phyloP scores from a whole-genome alignment of 1,140 invertebrate species.

The Ooceraea biroi region DNA sequence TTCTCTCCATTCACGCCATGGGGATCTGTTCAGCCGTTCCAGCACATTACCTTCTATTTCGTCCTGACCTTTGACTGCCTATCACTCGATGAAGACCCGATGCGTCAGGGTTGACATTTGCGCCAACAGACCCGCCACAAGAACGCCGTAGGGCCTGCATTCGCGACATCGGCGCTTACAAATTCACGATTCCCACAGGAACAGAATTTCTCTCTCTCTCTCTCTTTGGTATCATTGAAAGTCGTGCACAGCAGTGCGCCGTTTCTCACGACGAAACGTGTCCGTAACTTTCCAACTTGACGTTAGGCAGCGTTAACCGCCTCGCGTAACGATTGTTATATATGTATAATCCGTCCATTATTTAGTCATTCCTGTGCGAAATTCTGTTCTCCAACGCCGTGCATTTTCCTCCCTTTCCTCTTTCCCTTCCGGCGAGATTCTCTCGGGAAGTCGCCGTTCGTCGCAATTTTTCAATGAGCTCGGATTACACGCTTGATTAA shows the following conservation, averaged over 20 bases:
- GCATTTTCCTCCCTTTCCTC: background rate
- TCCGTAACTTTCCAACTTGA: background rate
- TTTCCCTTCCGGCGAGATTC: background rate
- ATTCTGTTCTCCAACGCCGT: too few relatives aligned
- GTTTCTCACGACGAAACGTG: background rate
- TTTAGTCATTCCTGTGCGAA: too few relatives aligned
- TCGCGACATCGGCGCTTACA: constrained; percentile 1
- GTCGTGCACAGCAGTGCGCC: constrained; percentile 15
- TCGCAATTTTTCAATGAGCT: background rate
- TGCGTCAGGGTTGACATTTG: constrained; percentile 66
- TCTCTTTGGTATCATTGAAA: constrained; percentile 13
- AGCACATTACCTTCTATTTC: constrained; percentile 8
- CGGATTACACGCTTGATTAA: background rate
- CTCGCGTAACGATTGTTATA: too few relatives aligned
- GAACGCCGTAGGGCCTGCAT: constrained; percentile 34
- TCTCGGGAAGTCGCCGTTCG: background rate
- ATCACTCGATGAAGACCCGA: constrained; percentile 58
- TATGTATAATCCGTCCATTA: too few relatives aligned
- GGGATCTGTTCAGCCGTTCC: background rate
- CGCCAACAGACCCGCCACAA: background rate
- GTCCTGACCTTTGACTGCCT: constrained; percentile 67
- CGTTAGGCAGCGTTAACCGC: too few relatives aligned
- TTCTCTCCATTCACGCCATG: constrained; percentile 19
- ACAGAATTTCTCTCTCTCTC: too few relatives aligned
- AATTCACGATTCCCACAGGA: too few relatives aligned